Evolutionary conservation across 2,797 vertebrate genomes (phyloP), one percentile per base, ranked within the genome.

Genomic region (Threskiornis aethiopicus): DNA sequence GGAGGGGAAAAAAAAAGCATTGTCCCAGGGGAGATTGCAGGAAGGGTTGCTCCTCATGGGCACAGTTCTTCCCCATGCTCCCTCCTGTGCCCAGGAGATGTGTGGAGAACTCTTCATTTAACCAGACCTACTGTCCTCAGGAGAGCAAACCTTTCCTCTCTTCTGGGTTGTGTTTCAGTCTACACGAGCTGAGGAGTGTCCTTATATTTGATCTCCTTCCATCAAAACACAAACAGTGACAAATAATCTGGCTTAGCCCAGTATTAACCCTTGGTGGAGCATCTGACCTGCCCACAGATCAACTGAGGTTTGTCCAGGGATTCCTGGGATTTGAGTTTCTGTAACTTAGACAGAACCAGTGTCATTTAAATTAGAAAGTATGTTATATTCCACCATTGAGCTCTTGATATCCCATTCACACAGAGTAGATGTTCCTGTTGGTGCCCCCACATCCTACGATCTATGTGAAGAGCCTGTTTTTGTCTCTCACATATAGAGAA

Each of bases 11-110:
- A 51, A 49, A 65, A 46, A 8, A 33, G 5, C 28, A 4, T 66
- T 47, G 28, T n/a, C 15, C 11, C 1, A 39, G 54, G 31, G 26
- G 3, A 42, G 11, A 26, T 22, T 29, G 22, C 58, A 62, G 41
- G 62, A 70, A 46, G 25, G 9, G 33, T 66, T 2, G 1, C 9
- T 71, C 21, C 16, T 80, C 11, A 0, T 2, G 29, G 47, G 6
- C 21, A 37, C 0, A 2, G 13, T 41, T 67, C 24, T 57, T 72
- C 26, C 26, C n/a, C 0, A 1, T 25, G 26, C 21, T 73, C 16
- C 28, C 12, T 19, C 1, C 21, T 19, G 8, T 26, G 26, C 46
- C 15, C n/a, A 16, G 64, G 51, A 55, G 57, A 44, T 0, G 0
- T 46, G 7, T 49, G 28, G 42, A 84, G 3, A 19, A 25, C 33